Percentiles rank a stretch among this genome's conserved stretches.
These are phyloP conservation scores for Wasmannia auropunctata DNA, from an alignment of 1,140 invertebrate genomes.

Conservation along the genomic window DNA sequence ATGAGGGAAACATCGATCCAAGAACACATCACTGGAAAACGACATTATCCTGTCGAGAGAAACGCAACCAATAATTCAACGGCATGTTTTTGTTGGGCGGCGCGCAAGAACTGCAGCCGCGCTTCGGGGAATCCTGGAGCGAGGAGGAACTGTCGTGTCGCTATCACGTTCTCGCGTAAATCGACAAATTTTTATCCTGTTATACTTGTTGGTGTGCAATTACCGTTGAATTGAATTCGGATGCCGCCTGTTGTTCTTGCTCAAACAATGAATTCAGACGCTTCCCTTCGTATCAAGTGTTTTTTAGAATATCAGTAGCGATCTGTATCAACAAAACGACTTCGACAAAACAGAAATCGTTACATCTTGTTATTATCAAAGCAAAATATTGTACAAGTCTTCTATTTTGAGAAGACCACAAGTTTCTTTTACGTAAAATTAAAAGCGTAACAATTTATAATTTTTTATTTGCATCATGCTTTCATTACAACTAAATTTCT, in stretches of 20 bases:
- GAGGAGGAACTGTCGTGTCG: slow-evolving; percentile 23
- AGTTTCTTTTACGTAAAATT: background rate
- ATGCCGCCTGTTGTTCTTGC: background rate
- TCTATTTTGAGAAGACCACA: background rate
- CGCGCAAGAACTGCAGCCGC: slow-evolving; percentile 28
- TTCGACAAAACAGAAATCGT: background rate
- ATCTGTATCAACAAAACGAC: background rate
- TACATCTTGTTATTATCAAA: background rate
- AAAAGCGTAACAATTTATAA: background rate
- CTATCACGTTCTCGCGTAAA: slow-evolving; percentile 32
- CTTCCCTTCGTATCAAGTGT: background rate
- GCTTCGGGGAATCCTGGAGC: slow-evolving; percentile 7
- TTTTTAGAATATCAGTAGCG: background rate
- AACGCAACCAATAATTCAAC: slow-evolving; percentile 54
- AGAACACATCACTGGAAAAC: slow-evolving; percentile 42
- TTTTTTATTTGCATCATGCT: background rate
- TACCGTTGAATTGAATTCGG: slow-evolving; percentile 28
- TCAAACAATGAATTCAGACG: background rate
- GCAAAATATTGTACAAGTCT: background rate
- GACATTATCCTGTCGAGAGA: slow-evolving; percentile 49
- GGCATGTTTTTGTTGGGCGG: slow-evolving; percentile 17
- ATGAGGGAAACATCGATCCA: slow-evolving; percentile 16
- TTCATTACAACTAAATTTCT: background rate
- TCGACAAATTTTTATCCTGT: slow-evolving; percentile 37
- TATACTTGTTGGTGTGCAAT: slow-evolving; percentile 22